Conservation (phyloP, 92 coral and sea anemone genomes). For the Virgularia gustaviana region DNA sequence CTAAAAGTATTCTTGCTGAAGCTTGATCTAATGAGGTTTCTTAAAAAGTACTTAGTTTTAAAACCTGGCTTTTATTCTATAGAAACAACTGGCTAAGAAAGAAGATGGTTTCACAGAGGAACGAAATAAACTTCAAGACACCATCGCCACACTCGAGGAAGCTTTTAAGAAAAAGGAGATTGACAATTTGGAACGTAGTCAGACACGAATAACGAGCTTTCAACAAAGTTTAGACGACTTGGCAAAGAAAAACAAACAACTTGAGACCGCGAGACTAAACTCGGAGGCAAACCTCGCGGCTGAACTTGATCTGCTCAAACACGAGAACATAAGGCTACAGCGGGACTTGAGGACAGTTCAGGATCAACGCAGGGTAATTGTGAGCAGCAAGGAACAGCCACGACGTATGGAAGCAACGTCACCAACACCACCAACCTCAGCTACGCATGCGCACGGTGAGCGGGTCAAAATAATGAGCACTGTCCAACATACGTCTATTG, state of each 20-base stretch:
- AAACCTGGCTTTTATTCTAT: too few species aligned
- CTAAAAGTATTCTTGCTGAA: too few species aligned
- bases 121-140: slow-evolving; percentile 2
- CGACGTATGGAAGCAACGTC: slow-evolving; percentile 8
- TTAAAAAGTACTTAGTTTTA: too few species aligned
- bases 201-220: neutral
- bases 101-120: slow-evolving; percentile 14
- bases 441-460: too few species aligned
- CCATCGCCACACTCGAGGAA: slow-evolving; percentile 3
- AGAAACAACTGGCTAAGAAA: slow-evolving; percentile 16
- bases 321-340: slow-evolving; percentile 54
- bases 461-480: slow-evolving; percentile 27
- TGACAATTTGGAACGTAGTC: slow-evolving; percentile 19
- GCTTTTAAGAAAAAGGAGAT: neutral
- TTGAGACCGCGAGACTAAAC: slow-evolving; percentile 14
- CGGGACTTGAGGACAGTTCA: slow-evolving; percentile 34
- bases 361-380: slow-evolving; percentile 20
- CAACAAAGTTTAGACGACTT: slow-evolving; percentile 22
- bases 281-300: slow-evolving; percentile 11
- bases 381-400: neutral
- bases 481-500: slow-evolving; percentile 9
- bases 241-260: slow-evolving; percentile 15
- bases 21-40: too few species aligned
- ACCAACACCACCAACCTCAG: neutral
- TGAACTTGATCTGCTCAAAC: slow-evolving; percentile 51